Base-by-base conservation (phyloP, 1,140 invertebrate species). In the Chlorops oryzae region DNA sequence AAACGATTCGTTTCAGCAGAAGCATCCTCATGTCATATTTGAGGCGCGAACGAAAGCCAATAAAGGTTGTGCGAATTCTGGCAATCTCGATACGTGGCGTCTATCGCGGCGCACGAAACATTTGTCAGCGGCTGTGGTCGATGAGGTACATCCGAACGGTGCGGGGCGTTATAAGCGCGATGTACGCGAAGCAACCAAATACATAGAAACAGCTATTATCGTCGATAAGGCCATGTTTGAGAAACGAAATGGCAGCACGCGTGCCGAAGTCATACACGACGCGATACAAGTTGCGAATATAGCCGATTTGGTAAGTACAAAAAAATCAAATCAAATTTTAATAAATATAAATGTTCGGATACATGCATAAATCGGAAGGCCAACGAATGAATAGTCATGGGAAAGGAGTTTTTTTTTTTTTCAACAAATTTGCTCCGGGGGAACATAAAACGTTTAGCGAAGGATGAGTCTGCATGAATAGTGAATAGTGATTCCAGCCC, bases 241-340 rank as follows among this genome's bases (percentile, higher is more conserved):
- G 59, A 86, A 88, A 63, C 80, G 91, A 44, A 94, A 94, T 74
- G 88, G 90, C 53, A 92, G 88, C 67, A 90, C 87, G 32, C 78
- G 91, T 51, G 80, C 85, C 6, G 88, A 95, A 73, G 90, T 96
- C 45, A 86, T 96, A 49, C 88, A 92, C 65, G 92, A 96, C 76
- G 90, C 92, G 42, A 88, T 96, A 66, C 92, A 96, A 80, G 90
- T 96, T 57, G 92, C 91, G 42, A 96, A 97, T 75, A 95, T 96
- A 72, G 92, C 92, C 47, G 93, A 97, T 79, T 77, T 96, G 83
- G 91, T 93, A 74, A 83, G 87, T 79, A 46, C 23, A 48, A 10
- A 27, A 21, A 27, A 3, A 3, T 24, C 23, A 3, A 15, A 25
- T 27, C 28, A 32, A 32, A 9, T 15, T n/a, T n/a, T n/a, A n/a